Evolutionary conservation across 2,888 invertebrate genomes (phyloP).

Genomic region (Melikaiella ostensackeni): DNA sequence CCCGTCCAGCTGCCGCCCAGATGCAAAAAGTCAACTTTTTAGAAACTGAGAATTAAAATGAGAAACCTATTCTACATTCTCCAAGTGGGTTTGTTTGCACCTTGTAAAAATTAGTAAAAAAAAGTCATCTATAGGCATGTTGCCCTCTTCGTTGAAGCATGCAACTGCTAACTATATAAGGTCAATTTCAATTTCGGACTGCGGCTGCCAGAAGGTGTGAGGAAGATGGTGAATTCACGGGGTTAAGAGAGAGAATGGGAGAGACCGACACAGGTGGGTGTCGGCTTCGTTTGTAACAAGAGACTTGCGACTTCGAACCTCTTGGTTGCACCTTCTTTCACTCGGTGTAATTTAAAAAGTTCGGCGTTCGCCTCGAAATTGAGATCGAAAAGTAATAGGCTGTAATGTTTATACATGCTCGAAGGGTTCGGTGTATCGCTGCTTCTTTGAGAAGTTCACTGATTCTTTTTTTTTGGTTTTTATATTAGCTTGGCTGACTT

Average conservation of each 20-base stretch:
- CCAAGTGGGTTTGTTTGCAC: not conserved
- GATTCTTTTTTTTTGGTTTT: not conserved
- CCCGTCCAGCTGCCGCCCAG: no score
- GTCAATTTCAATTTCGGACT: constrained; percentile 26
- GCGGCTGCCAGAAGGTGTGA: constrained; percentile 42
- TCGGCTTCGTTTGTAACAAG: constrained; percentile 73
- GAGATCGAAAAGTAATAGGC: constrained; percentile 64
- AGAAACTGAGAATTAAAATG: no score
- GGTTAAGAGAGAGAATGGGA: constrained; percentile 45
- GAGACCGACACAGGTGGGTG: constrained; percentile 71
- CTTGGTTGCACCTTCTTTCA: constrained; percentile 45
- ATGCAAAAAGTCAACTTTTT: no score
- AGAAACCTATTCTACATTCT: no score
- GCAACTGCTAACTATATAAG: not conserved
- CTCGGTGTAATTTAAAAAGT: constrained; percentile 60
- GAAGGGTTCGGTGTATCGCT: not conserved
- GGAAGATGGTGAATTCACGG: constrained; percentile 43
- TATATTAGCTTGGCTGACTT: not conserved
- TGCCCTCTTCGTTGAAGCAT: not conserved
- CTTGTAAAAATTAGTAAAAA: not conserved
- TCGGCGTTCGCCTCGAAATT: constrained; percentile 56
- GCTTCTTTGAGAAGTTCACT: not conserved
- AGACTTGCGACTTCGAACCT: constrained; percentile 61
- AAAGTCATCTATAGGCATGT: not conserved
- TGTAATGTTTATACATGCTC: constrained; percentile 58